These are phyloP conservation scores for Drosophila repleta DNA, from an alignment of 1,140 invertebrate genomes.

Conservation along the genomic window DNA sequence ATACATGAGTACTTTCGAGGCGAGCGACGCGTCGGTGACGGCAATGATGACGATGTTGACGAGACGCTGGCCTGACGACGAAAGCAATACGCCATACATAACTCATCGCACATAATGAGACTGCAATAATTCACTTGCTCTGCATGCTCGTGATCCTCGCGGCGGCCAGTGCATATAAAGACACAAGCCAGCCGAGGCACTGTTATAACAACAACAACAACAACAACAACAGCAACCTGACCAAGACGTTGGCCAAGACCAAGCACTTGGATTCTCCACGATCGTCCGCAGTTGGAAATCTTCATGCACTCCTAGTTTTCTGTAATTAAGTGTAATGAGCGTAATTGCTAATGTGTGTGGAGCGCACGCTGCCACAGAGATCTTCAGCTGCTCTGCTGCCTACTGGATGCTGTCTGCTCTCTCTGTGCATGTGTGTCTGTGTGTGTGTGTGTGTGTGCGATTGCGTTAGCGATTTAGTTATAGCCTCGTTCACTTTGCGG, in stretches of 20 bases:
- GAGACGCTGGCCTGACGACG: conserved; percentile 70
- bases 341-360: conserved; percentile 83
- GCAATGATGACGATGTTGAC: conserved; percentile 65
- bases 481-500: conserved; percentile 40
- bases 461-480: conserved; percentile 62
- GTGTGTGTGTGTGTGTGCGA: conserved; percentile 12
- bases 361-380: conserved; percentile 62
- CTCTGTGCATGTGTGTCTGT: not conserved
- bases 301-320: conserved; percentile 83
- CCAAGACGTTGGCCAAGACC: conserved; percentile 9
- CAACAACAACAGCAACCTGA: conserved; percentile 7
- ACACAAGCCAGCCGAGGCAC: conserved; percentile 51
- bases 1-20: conserved; percentile 74
- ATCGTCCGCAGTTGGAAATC: conserved; percentile 73
- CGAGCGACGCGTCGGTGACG: conserved; percentile 22
- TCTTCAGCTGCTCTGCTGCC: conserved; percentile 1
- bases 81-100: conserved; percentile 84
- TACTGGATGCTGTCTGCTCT: conserved; percentile 1
- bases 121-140: conserved; percentile 84
- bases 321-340: conserved; percentile 84
- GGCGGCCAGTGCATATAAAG: conserved; percentile 53
- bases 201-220: conserved; percentile 54
- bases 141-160: conserved; percentile 71
- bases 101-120: conserved; percentile 84
- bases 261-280: conserved; percentile 24